A percentile compares a stretch with the other conserved stretches of the same genome.
phyloP scores from a whole-genome alignment of 2,113 vertebrate species.

The Vidua chalybeata region DNA sequence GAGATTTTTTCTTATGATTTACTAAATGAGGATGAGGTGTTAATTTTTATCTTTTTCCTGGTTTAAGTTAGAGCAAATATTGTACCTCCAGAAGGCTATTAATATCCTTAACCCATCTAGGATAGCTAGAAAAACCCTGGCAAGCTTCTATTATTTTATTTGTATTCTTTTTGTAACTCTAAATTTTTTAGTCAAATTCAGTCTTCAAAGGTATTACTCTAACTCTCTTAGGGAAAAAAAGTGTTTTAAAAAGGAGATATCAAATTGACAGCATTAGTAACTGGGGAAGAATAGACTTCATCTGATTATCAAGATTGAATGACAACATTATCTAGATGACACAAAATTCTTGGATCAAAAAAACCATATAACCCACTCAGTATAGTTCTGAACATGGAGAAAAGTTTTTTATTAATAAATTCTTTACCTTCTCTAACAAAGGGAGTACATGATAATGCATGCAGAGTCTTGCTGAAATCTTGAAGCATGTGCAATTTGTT shows the following conservation, averaged over 20 bases:
- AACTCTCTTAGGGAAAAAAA: background rate
- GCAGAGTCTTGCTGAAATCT: background rate
- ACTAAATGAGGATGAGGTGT: background rate
- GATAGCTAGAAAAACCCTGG: background rate
- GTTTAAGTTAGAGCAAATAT: background rate
- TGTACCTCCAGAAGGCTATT: background rate
- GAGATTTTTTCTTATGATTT: background rate
- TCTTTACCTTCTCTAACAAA: background rate
- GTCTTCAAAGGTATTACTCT: background rate
- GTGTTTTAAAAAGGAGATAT: background rate
- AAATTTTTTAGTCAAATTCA: background rate
- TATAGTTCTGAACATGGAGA: background rate
- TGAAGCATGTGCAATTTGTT: background rate
- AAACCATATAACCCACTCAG: background rate
- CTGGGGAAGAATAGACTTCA: background rate
- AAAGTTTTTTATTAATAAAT: background rate
- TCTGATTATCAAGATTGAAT: slow-evolving; percentile 38
- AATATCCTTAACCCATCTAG: background rate
- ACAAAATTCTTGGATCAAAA: background rate
- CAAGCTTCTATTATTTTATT: background rate
- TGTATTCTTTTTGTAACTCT: background rate
- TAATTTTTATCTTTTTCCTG: background rate
- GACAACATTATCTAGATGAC: background rate
- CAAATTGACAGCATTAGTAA: background rate
- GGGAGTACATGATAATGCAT: background rate